Evolutionary conservation across 2,888 invertebrate species (phyloP), one percentile per base, ranked within the genome.

Genomic region (Cyaniris semiargus): DNA sequence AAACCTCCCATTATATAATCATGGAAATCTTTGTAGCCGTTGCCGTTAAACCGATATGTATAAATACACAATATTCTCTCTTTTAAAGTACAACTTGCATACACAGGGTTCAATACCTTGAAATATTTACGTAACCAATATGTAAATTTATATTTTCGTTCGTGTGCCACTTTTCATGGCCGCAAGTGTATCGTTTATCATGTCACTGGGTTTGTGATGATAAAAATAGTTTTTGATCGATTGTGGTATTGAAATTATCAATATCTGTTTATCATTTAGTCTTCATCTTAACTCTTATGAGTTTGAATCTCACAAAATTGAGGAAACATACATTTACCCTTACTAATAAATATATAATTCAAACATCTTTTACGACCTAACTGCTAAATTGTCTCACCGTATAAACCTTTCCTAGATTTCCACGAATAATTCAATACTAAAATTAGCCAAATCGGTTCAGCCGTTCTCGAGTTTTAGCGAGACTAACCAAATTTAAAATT

Each of bases 191-290:
- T 23, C 21, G 38, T 44, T 72, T 72, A 72, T 72, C 72, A 72
- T 66, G 38, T 44, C 21, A 21, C 44, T 21, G 4, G 13, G 44
- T 15, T 5, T 23, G 13, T 23, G 44, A 44, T 4, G 72, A 72
- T 72, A 72, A 72, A 72, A 72, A 72, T 72, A 72, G 72, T 21
- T 72, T 72, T 72, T 72, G 72, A 72, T 72, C 72, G 72, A 72
- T 72, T 34, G 72, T 4, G 34, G 23, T 27, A 23, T 60, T 66
- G 15, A 66, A 66, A 60, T 60, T 60, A 60, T 60, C 23, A 13
- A 21, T 60, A 66, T 31, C 66, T 27, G 5, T 23, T 66, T 31
- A 66, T 66, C 66, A 15, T 21, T 27, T 27, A 18, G 13, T 1
- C 66, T 66, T 66, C 27, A 27, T 66, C 66, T 66, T 15, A 66